Evolutionary conservation across 2,113 vertebrate species (phyloP).

Genomic region (Otus sunia): DNA sequence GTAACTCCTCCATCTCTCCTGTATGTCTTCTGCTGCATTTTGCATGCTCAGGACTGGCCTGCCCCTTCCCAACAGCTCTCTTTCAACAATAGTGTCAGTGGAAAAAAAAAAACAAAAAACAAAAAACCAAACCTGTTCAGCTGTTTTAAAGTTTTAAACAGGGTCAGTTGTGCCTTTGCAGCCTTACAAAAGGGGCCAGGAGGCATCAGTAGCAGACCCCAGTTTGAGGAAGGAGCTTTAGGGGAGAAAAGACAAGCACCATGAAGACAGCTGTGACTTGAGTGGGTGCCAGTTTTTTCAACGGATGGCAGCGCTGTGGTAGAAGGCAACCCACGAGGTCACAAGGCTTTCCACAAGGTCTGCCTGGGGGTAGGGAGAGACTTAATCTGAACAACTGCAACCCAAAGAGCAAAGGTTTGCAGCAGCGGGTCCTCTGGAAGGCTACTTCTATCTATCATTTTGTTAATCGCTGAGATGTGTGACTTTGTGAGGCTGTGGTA

Average conservation of each 20-base stretch:
- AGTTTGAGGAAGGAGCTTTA: not conserved
- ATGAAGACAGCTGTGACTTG: not conserved
- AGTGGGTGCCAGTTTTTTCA: not conserved
- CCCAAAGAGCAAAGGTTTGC: not conserved
- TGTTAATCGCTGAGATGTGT: not conserved
- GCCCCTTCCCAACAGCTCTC: not conserved
- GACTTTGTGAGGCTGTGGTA: not conserved
- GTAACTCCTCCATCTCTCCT: not conserved
- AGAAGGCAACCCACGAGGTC: not conserved
- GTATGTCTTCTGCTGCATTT: not conserved
- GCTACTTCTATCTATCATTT: fast-evolving
- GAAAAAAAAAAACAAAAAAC: no score
- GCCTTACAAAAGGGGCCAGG: not conserved
- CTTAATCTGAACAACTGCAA: not conserved
- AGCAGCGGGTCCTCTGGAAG: not conserved
- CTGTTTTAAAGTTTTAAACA: not conserved
- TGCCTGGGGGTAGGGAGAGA: not conserved
- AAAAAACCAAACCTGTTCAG: no score
- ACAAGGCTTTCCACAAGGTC: not conserved
- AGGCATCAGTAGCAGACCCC: fast-evolving
- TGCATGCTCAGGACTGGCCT: not conserved
- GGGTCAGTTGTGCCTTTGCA: not conserved
- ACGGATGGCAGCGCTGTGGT: not conserved
- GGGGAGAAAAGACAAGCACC: not conserved
- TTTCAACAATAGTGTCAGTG: not conserved